These are phyloP conservation scores for Habropoda laboriosa DNA, from an alignment of 1,140 invertebrate species.

Conservation along the genomic window DNA sequence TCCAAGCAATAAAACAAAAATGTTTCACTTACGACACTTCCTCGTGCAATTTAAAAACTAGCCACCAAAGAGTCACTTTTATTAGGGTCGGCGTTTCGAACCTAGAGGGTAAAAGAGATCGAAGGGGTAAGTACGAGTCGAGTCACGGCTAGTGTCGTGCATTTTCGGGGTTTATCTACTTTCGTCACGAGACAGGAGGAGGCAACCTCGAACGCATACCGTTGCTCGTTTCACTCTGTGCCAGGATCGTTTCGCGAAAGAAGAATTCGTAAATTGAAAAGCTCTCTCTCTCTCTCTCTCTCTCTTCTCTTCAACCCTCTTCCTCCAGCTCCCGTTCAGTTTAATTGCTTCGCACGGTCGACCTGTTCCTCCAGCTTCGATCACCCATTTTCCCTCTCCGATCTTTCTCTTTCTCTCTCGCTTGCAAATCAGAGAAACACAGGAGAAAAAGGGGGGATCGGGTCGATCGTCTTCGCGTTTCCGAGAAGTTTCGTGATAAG, in stretches of 20 bases:
- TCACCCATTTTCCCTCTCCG: neutral
- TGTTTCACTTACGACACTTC: no score
- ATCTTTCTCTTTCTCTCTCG: no score
- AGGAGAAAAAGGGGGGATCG: no score
- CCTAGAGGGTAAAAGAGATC: no score
- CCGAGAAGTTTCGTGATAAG: constrained; percentile 65
- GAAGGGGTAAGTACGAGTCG: neutral
- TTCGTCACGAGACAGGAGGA: constrained; percentile 6
- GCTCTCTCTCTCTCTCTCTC: neutral
- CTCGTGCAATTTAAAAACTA: neutral
- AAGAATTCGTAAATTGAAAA: constrained; percentile 34
- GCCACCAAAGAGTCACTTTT: neutral
- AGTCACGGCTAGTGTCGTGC: constrained; percentile 1
- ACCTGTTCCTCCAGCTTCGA: neutral
- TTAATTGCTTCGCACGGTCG: neutral
- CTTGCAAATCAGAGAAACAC: constrained; percentile 35
- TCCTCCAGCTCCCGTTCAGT: neutral
- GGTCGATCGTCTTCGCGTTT: constrained; percentile 27
- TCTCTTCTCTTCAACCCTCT: no score
- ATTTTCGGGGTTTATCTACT: neutral
- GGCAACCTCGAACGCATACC: neutral
- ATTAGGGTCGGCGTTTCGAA: neutral
- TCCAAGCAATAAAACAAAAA: no score
- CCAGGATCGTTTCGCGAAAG: constrained; percentile 11
- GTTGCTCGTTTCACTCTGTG: neutral